Evolutionary conservation across 1,140 invertebrate species (phyloP).

Genomic region (Zaprionus africanus): DNA sequence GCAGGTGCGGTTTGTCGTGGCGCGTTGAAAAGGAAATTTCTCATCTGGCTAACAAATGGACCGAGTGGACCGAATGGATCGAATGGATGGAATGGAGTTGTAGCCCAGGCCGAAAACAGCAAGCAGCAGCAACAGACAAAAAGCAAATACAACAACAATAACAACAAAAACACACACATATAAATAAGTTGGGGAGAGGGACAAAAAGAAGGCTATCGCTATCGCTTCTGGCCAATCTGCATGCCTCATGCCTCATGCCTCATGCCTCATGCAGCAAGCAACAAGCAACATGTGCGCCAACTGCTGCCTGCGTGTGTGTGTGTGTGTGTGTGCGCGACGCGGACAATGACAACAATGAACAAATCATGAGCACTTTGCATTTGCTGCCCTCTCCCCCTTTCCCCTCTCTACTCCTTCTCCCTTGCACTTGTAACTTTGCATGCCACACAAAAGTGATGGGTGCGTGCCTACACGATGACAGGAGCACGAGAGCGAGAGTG

Average conservation of each 20-base stretch:
- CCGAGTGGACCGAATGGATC: slow-evolving; percentile 54
- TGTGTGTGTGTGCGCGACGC: slow-evolving; percentile 7
- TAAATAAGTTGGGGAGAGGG: slow-evolving; percentile 9
- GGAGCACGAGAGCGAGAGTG: neutral
- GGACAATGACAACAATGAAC: slow-evolving; percentile 79
- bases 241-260: slow-evolving; percentile 71
- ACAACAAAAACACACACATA: slow-evolving; percentile 45
- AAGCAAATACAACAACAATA: slow-evolving; percentile 16
- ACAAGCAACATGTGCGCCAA: slow-evolving; percentile 14
- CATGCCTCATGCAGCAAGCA: slow-evolving; percentile 54
- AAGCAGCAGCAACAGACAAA: slow-evolving; percentile 12
- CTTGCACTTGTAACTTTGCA: neutral
- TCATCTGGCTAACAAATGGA: slow-evolving; percentile 70
- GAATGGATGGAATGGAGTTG: slow-evolving; percentile 59
- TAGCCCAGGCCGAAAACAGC: slow-evolving; percentile 34
- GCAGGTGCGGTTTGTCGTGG: slow-evolving; percentile 57
- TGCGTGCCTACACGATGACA: slow-evolving; percentile 17
- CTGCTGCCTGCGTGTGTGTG: slow-evolving; percentile 3
- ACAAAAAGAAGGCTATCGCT: slow-evolving; percentile 76
- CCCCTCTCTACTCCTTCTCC: neutral
- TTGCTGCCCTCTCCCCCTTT: slow-evolving; percentile 20
- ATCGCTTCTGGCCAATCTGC: slow-evolving; percentile 79
- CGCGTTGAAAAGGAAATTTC: slow-evolving; percentile 77
- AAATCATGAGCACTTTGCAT: slow-evolving; percentile 78
- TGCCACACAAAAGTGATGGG: slow-evolving; percentile 59